A percentile compares a stretch with the other conserved stretches of the same genome.
Evolutionary conservation across 2,888 invertebrate species (phyloP).

Genomic region (Caenorhabditis imperialis): DNA sequence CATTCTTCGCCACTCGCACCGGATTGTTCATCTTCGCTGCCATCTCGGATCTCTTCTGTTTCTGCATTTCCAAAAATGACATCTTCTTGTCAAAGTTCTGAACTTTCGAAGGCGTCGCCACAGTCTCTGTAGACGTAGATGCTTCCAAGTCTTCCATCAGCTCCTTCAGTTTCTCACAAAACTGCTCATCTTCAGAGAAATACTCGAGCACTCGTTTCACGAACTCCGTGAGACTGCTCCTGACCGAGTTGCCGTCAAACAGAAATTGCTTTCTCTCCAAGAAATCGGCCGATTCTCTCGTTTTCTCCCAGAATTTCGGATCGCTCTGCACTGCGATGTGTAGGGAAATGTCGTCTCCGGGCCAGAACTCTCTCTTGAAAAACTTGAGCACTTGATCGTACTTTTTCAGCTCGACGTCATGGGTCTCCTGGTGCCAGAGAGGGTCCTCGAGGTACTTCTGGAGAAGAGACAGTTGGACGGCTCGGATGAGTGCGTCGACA

Average conservation of each 20-base stretch:
- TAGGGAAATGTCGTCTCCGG: background rate
- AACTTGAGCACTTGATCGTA: slow-evolving; percentile 19
- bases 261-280: slow-evolving; percentile 9
- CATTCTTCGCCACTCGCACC: slow-evolving; percentile 5
- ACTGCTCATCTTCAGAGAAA: background rate
- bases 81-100: slow-evolving; percentile 6
- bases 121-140: background rate
- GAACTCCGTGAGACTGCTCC: slow-evolving; percentile 2
- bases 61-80: slow-evolving; percentile 11
- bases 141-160: slow-evolving; percentile 1
- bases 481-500: slow-evolving; percentile 17
- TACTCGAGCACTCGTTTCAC: background rate
- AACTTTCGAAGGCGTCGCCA: slow-evolving; percentile 1
- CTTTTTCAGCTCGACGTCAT: slow-evolving; percentile 7
- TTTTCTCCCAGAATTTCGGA: slow-evolving; percentile 26
- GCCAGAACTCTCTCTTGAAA: slow-evolving; percentile 14
- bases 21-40: slow-evolving; percentile 20
- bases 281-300: slow-evolving; percentile 5
- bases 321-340: slow-evolving; percentile 46
- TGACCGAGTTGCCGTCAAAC: background rate
- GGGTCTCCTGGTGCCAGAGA: slow-evolving; percentile 18
- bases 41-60: slow-evolving; percentile 8
- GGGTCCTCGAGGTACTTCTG: slow-evolving; percentile 45
- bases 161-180: slow-evolving; percentile 5
- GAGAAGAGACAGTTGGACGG: slow-evolving; percentile 36